These are phyloP conservation scores for Pluvialis apricaria DNA, from an alignment of 2,113 vertebrate genomes.

Conservation along the genomic window DNA sequence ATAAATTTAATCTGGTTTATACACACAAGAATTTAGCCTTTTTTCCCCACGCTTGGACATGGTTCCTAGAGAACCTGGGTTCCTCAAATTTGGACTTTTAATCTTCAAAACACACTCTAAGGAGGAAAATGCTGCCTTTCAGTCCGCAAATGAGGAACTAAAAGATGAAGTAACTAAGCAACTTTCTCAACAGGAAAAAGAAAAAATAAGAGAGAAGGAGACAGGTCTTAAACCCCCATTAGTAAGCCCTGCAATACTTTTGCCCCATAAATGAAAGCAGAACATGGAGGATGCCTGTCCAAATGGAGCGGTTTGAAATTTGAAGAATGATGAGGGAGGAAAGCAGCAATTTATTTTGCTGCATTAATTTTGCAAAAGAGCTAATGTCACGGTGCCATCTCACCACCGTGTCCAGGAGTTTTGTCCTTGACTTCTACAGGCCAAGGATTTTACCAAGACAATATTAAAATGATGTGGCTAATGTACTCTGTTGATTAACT, in stretches of 20 bases:
- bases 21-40: not conserved
- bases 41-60: accelerated
- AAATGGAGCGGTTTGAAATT: not conserved
- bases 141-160: not conserved
- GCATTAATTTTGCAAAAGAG: not conserved
- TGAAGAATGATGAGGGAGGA: not conserved
- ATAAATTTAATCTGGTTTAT: not conserved
- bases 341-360: not conserved
- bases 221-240: not conserved
- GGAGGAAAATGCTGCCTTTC: not conserved
- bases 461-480: not conserved
- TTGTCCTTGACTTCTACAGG: not conserved
- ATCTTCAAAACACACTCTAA: not conserved
- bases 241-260: not conserved
- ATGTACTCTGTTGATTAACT: not conserved
- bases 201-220: not conserved
- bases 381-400: not conserved
- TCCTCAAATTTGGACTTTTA: not conserved
- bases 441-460: not conserved
- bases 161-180: not conserved
- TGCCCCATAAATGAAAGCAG: not conserved
- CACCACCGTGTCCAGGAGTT: not conserved
- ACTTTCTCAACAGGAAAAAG: not conserved
- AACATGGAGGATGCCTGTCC: not conserved
- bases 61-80: not conserved